A percentile compares a stretch with the other conserved stretches of the same genome.
Evolutionary conservation across 2,113 vertebrate species (phyloP).

Genomic region (Rhinopomastus cyanomelas): DNA sequence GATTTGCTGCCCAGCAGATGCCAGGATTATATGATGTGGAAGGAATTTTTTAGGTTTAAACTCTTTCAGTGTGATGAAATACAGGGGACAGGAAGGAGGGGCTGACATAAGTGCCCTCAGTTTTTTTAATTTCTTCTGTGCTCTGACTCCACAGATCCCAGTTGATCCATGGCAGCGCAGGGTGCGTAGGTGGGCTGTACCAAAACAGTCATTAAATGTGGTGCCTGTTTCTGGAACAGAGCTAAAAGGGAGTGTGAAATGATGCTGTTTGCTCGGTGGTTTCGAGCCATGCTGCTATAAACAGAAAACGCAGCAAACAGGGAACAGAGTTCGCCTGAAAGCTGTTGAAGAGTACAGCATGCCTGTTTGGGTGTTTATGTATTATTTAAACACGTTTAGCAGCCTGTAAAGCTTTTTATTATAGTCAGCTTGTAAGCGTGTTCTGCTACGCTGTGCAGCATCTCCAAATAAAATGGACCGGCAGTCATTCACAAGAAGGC

Average conservation of each 20-base stretch:
- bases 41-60: slow-evolving; percentile 68
- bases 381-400: slow-evolving; percentile 48
- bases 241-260: slow-evolving; percentile 16
- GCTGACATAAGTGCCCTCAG: not conserved
- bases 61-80: slow-evolving; percentile 50
- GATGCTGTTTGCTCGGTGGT: slow-evolving; percentile 35
- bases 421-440: slow-evolving; percentile 13
- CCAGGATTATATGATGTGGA: slow-evolving; percentile 64
- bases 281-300: not conserved
- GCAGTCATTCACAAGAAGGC: slow-evolving; percentile 11
- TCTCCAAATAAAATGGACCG: slow-evolving; percentile 18
- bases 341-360: not conserved
- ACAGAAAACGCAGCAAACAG: not conserved
- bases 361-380: slow-evolving; percentile 18
- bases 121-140: slow-evolving; percentile 52
- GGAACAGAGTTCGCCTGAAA: not conserved
- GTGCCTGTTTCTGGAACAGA: slow-evolving; percentile 3
- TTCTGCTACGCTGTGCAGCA: slow-evolving; percentile 17
- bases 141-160: not conserved
- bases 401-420: slow-evolving; percentile 36
- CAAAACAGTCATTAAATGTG: slow-evolving; percentile 31
- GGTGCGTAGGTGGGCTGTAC: not conserved
- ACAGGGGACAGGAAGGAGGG: slow-evolving; percentile 30
- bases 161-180: not conserved
- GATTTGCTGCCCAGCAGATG: slow-evolving; percentile 62